These are phyloP conservation scores for Papilio elwesi DNA, from an alignment of 2,888 invertebrate genomes.

Conservation along the genomic window DNA sequence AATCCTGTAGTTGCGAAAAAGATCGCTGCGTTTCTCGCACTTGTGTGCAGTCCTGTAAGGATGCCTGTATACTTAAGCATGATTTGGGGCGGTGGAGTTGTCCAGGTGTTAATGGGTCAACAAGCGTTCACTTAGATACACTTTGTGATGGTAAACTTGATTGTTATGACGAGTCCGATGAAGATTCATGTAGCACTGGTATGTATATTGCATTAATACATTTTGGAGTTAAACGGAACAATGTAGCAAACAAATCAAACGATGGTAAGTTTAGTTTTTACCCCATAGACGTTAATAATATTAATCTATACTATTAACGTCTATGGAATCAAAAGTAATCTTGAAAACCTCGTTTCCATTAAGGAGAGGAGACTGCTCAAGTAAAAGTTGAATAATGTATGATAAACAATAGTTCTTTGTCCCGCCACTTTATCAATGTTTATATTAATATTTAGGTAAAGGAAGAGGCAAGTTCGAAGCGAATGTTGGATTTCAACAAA, in stretches of 20 bases:
- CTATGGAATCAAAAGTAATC: too few species aligned
- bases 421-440: neutral
- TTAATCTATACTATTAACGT: too few species aligned
- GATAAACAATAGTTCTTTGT: too few species aligned
- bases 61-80: constrained; percentile 62
- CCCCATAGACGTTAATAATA: too few species aligned
- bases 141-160: constrained; percentile 76
- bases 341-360: too few species aligned
- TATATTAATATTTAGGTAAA: constrained; percentile 18
- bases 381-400: too few species aligned
- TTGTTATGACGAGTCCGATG: constrained; percentile 71
- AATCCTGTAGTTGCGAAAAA: constrained; percentile 57
- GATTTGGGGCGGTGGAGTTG: constrained; percentile 63
- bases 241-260: neutral
- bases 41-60: constrained; percentile 60
- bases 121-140: constrained; percentile 56
- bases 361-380: too few species aligned
- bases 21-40: constrained; percentile 51
- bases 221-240: neutral
- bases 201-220: constrained; percentile 22
- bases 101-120: constrained; percentile 53
- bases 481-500: constrained; percentile 31
- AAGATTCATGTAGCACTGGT: constrained; percentile 62
- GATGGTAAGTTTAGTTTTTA: neutral
- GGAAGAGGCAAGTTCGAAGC: constrained; percentile 37